Evolutionary conservation across 2,888 invertebrate genomes (phyloP), one percentile per base, ranked within the genome.

Genomic region (Eilema caniola): DNA sequence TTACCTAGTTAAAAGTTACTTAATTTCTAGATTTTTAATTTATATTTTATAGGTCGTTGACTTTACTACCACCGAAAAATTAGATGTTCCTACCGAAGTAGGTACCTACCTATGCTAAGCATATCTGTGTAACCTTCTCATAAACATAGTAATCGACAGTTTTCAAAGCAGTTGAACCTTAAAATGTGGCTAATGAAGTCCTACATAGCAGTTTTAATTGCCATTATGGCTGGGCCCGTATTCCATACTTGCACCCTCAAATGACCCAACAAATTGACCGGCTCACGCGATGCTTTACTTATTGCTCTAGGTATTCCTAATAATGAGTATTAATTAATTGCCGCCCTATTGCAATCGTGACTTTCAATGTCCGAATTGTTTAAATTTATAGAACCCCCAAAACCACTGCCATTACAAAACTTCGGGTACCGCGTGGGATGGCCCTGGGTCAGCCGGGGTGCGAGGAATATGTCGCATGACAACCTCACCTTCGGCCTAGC

Each of bases 241-340:
- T 91, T 90, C 90, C 86, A 86, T 80, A 87, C 88, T 86, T 78
- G 86, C 86, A 88, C 90, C 89, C 89, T 87, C 89, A 90, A 94
- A 92, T 92, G 93, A 93, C 90, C 91, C 88, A 88, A 90, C 93
- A 94, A 95, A 94, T 94, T 95, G 93, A 93, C 90, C 88, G 88
- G 86, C 88, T 86, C 95, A 95, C 94, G 95, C 95, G 89, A 95
- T 90, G 82, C 85, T 88, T 87, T 81, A 84, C 86, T 88, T 79
- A 76, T 75, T 80, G 81, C 80, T 82, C 81, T 80, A 81, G 77
- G 71, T 78, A 84, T 86, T 85, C 79, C 78, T 76, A 77, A 78
- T 85, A 85, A 85, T 82, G 77, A 73, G 71, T 75, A 60, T 73
- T 74, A 75, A 81, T 72, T 75, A 80, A 72, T 72, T 76, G 69